Base-by-base conservation (phyloP, 2,113 vertebrate species). In the Eulemur macaco region DNA sequence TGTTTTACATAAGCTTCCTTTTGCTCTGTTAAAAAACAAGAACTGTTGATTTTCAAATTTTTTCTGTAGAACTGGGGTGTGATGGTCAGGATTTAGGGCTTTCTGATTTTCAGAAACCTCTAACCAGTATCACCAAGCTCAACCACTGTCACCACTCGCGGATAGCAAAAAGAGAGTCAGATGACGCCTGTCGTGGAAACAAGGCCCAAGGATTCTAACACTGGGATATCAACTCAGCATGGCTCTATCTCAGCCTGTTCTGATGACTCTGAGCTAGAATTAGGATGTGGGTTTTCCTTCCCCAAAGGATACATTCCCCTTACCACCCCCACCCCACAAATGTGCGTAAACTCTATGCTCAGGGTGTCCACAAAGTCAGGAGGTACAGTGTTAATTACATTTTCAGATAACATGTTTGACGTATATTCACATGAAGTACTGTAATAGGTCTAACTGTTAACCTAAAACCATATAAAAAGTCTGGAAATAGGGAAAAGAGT, bases 31-130 rank as follows among this genome's bases (percentile, higher is more conserved):
- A 64, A 29, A 84, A 68, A 73, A 85, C 27, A 34, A 50, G 37
- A 1, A 42, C 21, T 25, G 17, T 42, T 15, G 45, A 25, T 6
- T 52, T 76, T 42, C 27, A 73, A 82, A 34, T 29, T 66, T 47
- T 45, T 76, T 39, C 78, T 82, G 0, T 34, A 50, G 21, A 94
- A 92, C 18, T n/a, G 11, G 9, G 4, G 15, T 76, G 25, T 47
- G 54, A 69, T 74, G 23, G 14, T 23, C 81, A 50, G 64, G 37
- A 78, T 25, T 74, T 71, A 47, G 54, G 52, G 54, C 39, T 91
- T 91, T 85, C 56, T 31, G 27, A 74, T 60, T 66, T 95, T 91
- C 69, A 87, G 39, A 77, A 60, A 68, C 29, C 80, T 68, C 6
- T 54, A 76, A 69, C 23, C 15, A 42, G 15, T n/a, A 27, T 66